A percentile compares a stretch with the other conserved stretches of the same genome.
Evolutionary conservation across 2,113 vertebrate species (phyloP).

Genomic region (Vulpes ferrilata): DNA sequence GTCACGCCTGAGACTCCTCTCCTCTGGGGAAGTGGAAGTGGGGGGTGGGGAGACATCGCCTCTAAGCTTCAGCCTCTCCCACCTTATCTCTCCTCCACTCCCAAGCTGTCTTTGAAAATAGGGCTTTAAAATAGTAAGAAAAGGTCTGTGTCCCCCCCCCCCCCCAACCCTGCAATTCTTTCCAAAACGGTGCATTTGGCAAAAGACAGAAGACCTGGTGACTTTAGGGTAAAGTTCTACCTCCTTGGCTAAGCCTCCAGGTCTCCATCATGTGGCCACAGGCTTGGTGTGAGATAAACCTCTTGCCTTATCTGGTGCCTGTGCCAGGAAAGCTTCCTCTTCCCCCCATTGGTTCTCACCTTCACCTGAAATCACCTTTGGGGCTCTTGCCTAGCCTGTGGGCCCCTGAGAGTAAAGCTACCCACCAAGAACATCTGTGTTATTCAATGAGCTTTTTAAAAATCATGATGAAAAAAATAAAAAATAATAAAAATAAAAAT

Average conservation of each 20-base stretch:
- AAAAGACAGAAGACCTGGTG: not conserved
- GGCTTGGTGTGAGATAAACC: not conserved
- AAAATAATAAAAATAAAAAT: too few relatives aligned
- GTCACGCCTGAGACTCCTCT: not conserved
- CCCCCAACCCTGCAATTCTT: not conserved
- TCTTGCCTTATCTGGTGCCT: not conserved
- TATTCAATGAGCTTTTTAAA: not conserved
- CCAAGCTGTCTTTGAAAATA: not conserved
- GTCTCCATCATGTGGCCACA: not conserved
- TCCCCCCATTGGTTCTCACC: not conserved
- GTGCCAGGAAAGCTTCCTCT: not conserved
- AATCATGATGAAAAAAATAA: not conserved
- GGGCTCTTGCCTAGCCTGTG: not conserved
- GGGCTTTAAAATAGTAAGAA: not conserved
- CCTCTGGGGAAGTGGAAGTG: not conserved
- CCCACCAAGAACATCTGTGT: not conserved
- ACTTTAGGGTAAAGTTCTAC: not conserved
- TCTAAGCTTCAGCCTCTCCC: not conserved
- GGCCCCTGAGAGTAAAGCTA: not conserved
- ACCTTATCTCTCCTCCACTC: not conserved
- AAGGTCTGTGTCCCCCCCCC: not conserved
- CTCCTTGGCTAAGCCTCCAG: not conserved
- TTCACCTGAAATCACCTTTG: not conserved
- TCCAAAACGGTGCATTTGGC: not conserved
- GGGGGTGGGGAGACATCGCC: rapidly evolving